phyloP scores from a whole-genome alignment of 2,797 vertebrate species.

The Poecilia picta region DNA sequence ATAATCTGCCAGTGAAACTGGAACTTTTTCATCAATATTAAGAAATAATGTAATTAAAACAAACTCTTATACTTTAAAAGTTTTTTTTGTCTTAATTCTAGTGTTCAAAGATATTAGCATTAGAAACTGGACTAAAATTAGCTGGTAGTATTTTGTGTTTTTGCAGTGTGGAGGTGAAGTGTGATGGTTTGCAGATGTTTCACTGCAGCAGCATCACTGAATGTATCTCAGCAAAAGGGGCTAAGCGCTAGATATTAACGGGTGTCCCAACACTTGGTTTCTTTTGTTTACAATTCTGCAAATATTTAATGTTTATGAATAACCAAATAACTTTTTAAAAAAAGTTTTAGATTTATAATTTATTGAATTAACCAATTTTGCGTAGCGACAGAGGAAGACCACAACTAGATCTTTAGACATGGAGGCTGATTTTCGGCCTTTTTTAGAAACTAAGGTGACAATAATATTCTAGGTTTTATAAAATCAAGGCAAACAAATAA shows the following conservation, averaged over 20 bases:
- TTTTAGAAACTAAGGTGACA: background rate
- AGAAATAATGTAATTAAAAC: too few relatives aligned
- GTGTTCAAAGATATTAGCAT: too few relatives aligned
- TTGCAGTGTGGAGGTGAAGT: background rate
- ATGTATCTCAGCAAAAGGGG: background rate
- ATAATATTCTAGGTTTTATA: background rate
- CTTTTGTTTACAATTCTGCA: background rate
- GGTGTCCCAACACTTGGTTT: background rate
- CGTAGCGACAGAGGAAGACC: background rate
- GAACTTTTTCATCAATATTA: too few relatives aligned
- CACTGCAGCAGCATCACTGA: background rate
- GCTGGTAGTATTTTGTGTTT: too few relatives aligned
- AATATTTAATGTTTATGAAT: background rate
- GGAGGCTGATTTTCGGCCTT: background rate
- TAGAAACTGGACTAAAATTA: too few relatives aligned
- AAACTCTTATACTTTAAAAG: too few relatives aligned
- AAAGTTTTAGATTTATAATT: background rate
- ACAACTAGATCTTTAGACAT: background rate
- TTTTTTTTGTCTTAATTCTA: too few relatives aligned
- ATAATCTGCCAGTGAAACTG: too few relatives aligned
- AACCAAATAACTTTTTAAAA: background rate
- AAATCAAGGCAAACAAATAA: background rate
- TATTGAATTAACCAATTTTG: background rate
- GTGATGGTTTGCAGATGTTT: background rate
- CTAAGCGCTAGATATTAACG: background rate